Conservation (phyloP, 2,888 invertebrate species). For the Abrostola tripartita region DNA sequence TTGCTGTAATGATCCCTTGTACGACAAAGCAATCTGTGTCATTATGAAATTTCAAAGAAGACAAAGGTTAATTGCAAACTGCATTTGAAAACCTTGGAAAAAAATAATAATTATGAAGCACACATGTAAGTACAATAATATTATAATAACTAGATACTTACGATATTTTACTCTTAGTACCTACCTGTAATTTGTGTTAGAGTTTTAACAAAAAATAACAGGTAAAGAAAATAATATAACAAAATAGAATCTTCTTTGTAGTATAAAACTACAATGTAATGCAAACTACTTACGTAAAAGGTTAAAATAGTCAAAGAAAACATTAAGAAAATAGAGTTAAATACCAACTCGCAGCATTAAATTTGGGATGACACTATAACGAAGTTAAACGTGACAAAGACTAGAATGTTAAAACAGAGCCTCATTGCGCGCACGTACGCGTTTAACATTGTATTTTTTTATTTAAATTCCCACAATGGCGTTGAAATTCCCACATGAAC, state of each 20-base stretch:
- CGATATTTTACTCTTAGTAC: too few relatives aligned
- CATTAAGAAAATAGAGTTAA: not conserved
- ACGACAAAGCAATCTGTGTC: slow-evolving; percentile 15
- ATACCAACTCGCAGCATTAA: not conserved
- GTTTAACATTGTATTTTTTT: slow-evolving; percentile 61
- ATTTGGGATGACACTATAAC: slow-evolving; percentile 2
- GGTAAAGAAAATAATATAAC: too few relatives aligned
- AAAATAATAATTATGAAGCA: too few relatives aligned
- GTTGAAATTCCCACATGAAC: slow-evolving; percentile 73
- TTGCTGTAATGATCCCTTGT: slow-evolving; percentile 33
- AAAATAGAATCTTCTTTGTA: too few relatives aligned
- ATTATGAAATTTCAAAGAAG: slow-evolving; percentile 14
- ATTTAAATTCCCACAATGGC: slow-evolving; percentile 70
- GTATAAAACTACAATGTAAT: too few relatives aligned
- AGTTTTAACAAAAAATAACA: too few relatives aligned
- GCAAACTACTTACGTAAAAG: too few relatives aligned
- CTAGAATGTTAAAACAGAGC: slow-evolving; percentile 16
- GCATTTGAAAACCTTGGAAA: not conserved
- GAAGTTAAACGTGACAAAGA: not conserved
- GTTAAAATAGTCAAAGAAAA: not conserved
- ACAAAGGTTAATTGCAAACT: slow-evolving; percentile 11
- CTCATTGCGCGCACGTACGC: slow-evolving; percentile 34
- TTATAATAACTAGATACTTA: not conserved
- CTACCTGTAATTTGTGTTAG: too few relatives aligned
- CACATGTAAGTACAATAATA: not conserved